These are phyloP conservation scores for Hippopotamus amphibius DNA, from an alignment of 2,113 vertebrate species.

Conservation along the genomic window DNA sequence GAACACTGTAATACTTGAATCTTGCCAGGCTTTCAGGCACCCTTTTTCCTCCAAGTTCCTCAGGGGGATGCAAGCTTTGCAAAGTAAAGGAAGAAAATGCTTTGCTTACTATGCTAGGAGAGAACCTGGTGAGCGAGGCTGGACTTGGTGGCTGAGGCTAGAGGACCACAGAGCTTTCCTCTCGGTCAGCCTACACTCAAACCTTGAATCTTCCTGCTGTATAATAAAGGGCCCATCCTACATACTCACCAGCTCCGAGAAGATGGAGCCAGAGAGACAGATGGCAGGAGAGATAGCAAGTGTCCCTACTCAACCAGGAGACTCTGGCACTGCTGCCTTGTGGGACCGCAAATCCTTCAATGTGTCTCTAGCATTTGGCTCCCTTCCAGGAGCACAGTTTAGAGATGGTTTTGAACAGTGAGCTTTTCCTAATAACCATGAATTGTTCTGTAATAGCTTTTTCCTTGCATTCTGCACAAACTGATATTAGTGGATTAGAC, in stretches of 20 bases:
- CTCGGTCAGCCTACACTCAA: background rate
- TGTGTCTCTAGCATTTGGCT: background rate
- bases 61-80: background rate
- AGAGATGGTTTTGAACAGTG: background rate
- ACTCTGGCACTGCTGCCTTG: background rate
- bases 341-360: background rate
- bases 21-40: background rate
- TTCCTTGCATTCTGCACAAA: background rate
- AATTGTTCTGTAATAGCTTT: background rate
- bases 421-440: background rate
- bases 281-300: background rate
- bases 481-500: background rate
- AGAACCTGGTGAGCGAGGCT: background rate
- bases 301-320: background rate
- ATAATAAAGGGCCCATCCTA: background rate
- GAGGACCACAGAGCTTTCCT: background rate
- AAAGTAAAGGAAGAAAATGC: background rate
- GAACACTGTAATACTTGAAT: background rate
- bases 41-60: background rate
- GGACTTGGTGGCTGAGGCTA: background rate
- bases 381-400: background rate
- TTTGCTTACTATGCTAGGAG: background rate
- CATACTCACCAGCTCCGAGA: background rate
- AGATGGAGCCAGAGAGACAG: background rate
- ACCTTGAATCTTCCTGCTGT: background rate